Evolutionary conservation across 2,888 invertebrate species (phyloP).

Genomic region (Lepas anatifera): DNA sequence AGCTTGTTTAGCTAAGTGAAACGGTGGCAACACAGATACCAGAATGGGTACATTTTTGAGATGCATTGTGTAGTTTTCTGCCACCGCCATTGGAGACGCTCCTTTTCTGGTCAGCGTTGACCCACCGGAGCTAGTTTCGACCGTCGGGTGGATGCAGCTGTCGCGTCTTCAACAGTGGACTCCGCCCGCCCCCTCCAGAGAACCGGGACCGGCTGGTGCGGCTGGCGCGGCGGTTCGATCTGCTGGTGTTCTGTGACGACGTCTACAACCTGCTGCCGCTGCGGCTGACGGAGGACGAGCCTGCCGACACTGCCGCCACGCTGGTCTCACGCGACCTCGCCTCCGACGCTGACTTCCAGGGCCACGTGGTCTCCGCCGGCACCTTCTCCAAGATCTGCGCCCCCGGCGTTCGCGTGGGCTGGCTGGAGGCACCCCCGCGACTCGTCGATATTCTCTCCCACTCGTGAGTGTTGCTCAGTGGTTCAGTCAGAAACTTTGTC

Average conservation of each 20-base stretch:
- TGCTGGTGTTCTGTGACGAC: conserved; percentile 46
- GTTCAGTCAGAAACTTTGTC: background rate
- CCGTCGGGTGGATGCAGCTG: too few species aligned
- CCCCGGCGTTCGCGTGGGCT: conserved; percentile 50
- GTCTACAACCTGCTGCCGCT: conserved; percentile 49
- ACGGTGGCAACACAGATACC: too few species aligned
- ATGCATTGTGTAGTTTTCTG: too few species aligned
- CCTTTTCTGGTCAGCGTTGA: too few species aligned
- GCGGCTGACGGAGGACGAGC: conserved; percentile 44
- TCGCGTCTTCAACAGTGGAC: too few species aligned
- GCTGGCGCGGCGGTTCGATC: conserved; percentile 31
- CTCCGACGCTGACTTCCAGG: background rate
- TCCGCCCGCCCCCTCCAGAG: too few species aligned
- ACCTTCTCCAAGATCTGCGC: conserved; percentile 51
- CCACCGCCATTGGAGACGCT: too few species aligned
- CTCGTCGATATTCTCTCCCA: conserved; percentile 32
- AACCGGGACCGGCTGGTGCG: conserved; percentile 29
- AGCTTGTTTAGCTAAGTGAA: too few species aligned
- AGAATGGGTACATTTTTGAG: too few species aligned
- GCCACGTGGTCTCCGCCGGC: conserved; percentile 45
- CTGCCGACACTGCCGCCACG: background rate
- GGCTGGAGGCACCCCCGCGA: conserved; percentile 45
- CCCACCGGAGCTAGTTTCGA: too few species aligned
- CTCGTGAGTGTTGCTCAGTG: background rate
- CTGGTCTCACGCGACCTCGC: conserved; percentile 44